Evolutionary conservation across 2,113 vertebrate species (phyloP).

Genomic region (Tylochromis polylepis): DNA sequence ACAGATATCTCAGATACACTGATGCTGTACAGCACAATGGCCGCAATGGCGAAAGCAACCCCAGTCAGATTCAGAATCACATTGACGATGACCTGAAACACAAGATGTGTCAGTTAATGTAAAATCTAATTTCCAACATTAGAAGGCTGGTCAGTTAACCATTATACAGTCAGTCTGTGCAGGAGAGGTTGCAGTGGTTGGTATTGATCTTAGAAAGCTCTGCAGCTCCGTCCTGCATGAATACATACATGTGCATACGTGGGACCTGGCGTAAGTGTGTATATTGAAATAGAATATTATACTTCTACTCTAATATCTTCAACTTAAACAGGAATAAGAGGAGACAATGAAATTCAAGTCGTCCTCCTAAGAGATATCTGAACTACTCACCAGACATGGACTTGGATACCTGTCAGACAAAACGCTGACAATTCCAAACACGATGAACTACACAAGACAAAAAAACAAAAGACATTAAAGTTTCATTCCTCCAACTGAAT

Average conservation of each 20-base stretch:
- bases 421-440: constrained; percentile 48
- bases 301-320: not conserved
- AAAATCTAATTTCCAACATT: not conserved
- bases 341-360: not conserved
- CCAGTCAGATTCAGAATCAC: constrained; percentile 45
- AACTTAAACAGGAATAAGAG: not conserved
- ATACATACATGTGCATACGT: not conserved
- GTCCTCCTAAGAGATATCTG: not conserved
- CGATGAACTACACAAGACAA: constrained; percentile 38
- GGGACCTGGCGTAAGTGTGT: fast-evolving
- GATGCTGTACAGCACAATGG: constrained; percentile 41
- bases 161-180: fast-evolving
- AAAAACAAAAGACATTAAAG: not conserved
- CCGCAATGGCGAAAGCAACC: constrained; percentile 38
- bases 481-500: not conserved
- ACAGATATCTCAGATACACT: fast-evolving
- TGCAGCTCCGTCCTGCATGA: not conserved
- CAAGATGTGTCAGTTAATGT: not conserved
- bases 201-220: not conserved
- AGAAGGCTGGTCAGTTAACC: fast-evolving
- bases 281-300: not conserved
- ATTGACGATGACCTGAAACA: constrained; percentile 42
- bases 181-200: not conserved
- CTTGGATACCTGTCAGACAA: constrained; percentile 60
- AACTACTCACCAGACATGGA: constrained; percentile 63